These are phyloP conservation scores for Petrolisthes cinctipes DNA, from an alignment of 2,888 invertebrate species.

Conservation along the genomic window DNA sequence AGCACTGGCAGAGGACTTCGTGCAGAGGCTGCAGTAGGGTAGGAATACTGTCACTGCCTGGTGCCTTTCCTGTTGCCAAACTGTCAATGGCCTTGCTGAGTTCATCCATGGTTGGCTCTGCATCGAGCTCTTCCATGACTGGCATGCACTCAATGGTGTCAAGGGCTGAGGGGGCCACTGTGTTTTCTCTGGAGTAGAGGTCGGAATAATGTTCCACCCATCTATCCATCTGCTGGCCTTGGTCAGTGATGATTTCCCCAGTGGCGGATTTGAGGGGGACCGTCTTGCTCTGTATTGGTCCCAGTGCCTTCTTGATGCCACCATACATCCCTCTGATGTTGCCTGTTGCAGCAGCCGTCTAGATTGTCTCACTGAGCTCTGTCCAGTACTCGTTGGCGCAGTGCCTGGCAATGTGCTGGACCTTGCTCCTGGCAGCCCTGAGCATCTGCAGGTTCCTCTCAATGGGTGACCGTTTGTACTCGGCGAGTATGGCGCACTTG, in stretches of 20 bases:
- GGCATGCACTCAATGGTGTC: neutral
- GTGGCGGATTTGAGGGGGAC: too few relatives aligned
- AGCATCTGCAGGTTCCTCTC: too few relatives aligned
- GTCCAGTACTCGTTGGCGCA: constrained; percentile 24
- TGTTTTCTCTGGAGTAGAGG: too few relatives aligned
- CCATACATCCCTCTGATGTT: constrained; percentile 21
- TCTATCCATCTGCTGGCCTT: too few relatives aligned
- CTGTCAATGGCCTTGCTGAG: constrained; percentile 21
- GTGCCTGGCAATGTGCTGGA: too few relatives aligned
- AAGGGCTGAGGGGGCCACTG: neutral
- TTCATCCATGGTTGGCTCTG: constrained; percentile 5
- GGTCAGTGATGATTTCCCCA: too few relatives aligned
- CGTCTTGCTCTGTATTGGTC: constrained; percentile 4
- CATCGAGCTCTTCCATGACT: constrained; percentile 15
- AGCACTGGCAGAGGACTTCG: constrained; percentile 11
- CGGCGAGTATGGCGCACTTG: too few relatives aligned
- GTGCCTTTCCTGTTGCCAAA: neutral
- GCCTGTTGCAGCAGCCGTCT: neutral
- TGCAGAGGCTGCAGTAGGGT: neutral
- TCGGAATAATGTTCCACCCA: too few relatives aligned
- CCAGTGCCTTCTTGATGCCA: constrained; percentile 16
- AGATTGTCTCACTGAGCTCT: neutral
- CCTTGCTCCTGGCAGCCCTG: too few relatives aligned
- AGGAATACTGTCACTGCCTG: neutral
- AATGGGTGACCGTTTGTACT: too few relatives aligned